These are phyloP conservation scores for Phasianus colchicus DNA, from an alignment of 2,113 vertebrate species.

Conservation along the genomic window DNA sequence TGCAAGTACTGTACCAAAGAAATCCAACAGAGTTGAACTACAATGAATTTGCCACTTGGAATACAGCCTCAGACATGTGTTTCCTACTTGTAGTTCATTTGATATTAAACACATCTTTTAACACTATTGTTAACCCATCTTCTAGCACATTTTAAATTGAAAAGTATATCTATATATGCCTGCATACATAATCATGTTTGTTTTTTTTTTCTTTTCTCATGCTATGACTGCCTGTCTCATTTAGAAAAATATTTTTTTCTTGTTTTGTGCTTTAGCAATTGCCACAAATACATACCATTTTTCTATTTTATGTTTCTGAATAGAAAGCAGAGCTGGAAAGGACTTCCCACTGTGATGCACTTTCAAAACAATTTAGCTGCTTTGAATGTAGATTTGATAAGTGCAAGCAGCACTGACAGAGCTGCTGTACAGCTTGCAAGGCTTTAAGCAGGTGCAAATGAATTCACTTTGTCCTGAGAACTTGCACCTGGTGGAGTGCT, in stretches of 20 bases:
- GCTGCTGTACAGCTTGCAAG: slow-evolving; percentile 35
- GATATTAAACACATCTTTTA: not conserved
- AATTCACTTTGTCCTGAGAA: slow-evolving; percentile 57
- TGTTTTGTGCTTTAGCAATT: slow-evolving; percentile 43
- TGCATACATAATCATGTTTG: not conserved
- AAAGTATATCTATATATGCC: not conserved
- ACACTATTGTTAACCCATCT: not conserved
- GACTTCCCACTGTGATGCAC: slow-evolving; percentile 49
- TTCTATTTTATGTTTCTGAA: slow-evolving; percentile 39
- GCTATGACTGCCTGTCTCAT: not conserved
- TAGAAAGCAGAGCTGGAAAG: slow-evolving; percentile 39
- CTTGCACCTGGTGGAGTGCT: slow-evolving; percentile 26
- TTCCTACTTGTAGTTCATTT: not conserved
- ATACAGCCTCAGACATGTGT: not conserved
- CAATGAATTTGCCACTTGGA: not conserved
- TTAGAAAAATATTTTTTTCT: not conserved
- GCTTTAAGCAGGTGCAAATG: slow-evolving; percentile 55
- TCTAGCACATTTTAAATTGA: not conserved
- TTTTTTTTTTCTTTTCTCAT: not conserved
- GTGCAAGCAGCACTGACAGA: slow-evolving; percentile 15
- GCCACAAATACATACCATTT: slow-evolving; percentile 25
- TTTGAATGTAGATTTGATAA: slow-evolving; percentile 73
- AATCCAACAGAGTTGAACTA: not conserved
- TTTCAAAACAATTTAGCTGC: slow-evolving; percentile 72
- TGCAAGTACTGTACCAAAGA: not conserved